phyloP scores from a whole-genome alignment of 2,797 vertebrate species.

The Coregonus sp. region DNA sequence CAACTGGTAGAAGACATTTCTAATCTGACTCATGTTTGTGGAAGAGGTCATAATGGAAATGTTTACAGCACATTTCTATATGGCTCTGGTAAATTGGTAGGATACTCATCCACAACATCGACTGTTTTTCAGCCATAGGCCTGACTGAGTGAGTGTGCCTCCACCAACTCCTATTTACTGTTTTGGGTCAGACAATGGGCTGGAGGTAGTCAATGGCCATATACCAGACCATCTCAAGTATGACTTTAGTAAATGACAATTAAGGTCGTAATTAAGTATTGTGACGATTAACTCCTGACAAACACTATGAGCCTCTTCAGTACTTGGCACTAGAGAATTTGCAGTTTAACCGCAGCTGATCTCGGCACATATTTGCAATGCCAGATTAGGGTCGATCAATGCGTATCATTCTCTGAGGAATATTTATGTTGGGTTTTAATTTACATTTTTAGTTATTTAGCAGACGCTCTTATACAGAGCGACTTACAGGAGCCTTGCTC shows the following conservation, averaged over 20 bases:
- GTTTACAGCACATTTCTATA: too few relatives aligned
- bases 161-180: not conserved
- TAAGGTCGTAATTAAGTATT: too few relatives aligned
- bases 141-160: not conserved
- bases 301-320: not conserved
- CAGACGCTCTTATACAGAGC: too few relatives aligned
- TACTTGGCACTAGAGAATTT: not conserved
- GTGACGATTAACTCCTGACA: not conserved
- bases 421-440: not conserved
- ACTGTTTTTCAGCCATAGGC: too few relatives aligned
- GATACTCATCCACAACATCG: too few relatives aligned
- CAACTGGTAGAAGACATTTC: not conserved
- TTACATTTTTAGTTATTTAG: too few relatives aligned
- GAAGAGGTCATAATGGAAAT: not conserved
- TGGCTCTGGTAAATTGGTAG: too few relatives aligned
- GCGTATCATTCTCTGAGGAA: not conserved
- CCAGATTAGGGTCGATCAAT: constrained; percentile 11
- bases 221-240: not conserved
- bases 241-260: not conserved
- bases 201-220: not conserved
- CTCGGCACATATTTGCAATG: constrained; percentile 5
- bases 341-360: not conserved
- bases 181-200: not conserved
- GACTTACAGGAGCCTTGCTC: too few relatives aligned
- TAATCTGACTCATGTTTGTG: not conserved